These are phyloP conservation scores for Diplazon laetatorius DNA, from an alignment of 2,888 invertebrate species.

Conservation along the genomic window DNA sequence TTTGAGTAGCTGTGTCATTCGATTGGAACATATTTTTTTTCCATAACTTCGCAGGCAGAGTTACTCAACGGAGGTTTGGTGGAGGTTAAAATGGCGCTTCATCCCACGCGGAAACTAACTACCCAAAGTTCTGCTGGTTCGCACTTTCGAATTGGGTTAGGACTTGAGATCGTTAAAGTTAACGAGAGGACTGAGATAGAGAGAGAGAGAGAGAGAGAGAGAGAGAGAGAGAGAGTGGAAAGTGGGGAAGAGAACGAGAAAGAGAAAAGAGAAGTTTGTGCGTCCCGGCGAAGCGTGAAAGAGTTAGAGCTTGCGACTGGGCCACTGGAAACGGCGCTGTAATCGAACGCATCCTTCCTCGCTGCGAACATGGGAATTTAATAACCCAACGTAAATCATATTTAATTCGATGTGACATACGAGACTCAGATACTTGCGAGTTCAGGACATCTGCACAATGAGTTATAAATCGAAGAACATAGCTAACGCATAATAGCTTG, in stretches of 20 bases:
- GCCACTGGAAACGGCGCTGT: constrained; percentile 2
- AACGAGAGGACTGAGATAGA: constrained; percentile 31
- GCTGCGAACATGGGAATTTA: constrained; percentile 16
- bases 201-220: constrained; percentile 10
- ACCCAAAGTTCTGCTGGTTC: constrained; percentile 53
- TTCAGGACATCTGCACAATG: neutral
- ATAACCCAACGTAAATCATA: constrained; percentile 42
- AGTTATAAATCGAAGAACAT: neutral
- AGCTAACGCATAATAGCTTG: neutral
- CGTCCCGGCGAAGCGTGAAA: constrained; percentile 48
- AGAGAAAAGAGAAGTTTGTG: constrained; percentile 18
- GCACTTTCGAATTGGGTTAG: constrained; percentile 60
- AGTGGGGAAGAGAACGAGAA: too few species aligned
- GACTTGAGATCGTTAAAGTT: constrained; percentile 57
- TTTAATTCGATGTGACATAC: constrained; percentile 22
- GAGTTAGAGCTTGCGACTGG: constrained; percentile 45
- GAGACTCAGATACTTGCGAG: neutral
- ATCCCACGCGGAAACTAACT: constrained; percentile 52
- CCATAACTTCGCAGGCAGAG: constrained; percentile 25
- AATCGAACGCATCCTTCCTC: constrained; percentile 19
- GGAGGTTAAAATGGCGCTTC: constrained; percentile 48
- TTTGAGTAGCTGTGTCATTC: constrained; percentile 2
- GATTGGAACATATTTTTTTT: constrained; percentile 39
- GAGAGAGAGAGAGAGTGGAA: neutral
- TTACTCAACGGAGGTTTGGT: constrained; percentile 26